Base-by-base conservation (phyloP, 1,140 invertebrate genomes). In the Drosophila setifemur region DNA sequence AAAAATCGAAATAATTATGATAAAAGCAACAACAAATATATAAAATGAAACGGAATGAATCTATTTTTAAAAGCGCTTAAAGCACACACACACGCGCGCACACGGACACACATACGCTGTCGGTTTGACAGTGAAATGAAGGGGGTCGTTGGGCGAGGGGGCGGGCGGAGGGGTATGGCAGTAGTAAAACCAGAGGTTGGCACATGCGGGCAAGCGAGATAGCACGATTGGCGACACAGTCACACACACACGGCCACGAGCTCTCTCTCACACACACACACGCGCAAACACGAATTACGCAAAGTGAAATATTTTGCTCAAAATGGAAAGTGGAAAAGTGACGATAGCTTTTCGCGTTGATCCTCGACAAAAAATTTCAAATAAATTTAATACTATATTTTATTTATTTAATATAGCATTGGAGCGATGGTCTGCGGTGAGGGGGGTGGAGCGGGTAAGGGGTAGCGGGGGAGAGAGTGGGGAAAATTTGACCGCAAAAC, bases 271-370 rank as follows among this genome's bases (percentile, higher is more conserved):
- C 35, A 47, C 45, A 61, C 55, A 60, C 23, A 66, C 29, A 52
- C 64, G 2, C 12, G 57, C 66, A 79, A 81, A 67, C 67, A 88
- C 75, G 79, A 88, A 88, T 89, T 88, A 88, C 86, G 85, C 86
- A 88, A 88, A 88, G 85, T 88, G 69, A 88, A 86, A 88, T 89
- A 86, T 88, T 76, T 88, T 88, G 67, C 86, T 77, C 64, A 86
- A 88, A 88, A 88, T 77, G 85, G 85, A 88, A 88, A 88, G 85
- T 88, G 85, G 79, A 81, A 88, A 85, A 76, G 81, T 69, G 79
- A 72, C 61, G 75, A 75, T 33, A 72, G 47, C 43, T 49, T 28
- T 58, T 73, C 7, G 16, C 14, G 23, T 76, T 71, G 18, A 21
- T 54, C 11, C 16, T 18, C 19, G 2, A 16, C 29, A 55, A 58